Conservation (phyloP, 2,113 vertebrate genomes). For the Oncorhynchus nerka region DNA sequence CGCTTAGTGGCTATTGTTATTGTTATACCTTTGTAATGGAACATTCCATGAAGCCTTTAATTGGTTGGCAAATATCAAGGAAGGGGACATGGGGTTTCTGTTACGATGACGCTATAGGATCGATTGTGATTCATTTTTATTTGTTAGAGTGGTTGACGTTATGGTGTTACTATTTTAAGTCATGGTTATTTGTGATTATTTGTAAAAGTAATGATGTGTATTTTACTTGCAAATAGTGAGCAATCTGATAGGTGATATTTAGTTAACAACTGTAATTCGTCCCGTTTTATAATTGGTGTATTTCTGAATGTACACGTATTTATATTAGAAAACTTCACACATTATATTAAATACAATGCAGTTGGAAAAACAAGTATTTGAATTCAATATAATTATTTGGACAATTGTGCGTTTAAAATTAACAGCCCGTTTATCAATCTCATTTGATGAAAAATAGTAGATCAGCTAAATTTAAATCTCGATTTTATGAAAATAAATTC, state of each 20-base stretch:
- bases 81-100: not conserved
- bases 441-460: too few relatives aligned
- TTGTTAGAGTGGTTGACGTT: not conserved
- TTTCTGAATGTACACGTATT: not conserved
- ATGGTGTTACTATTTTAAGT: not conserved
- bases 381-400: too few relatives aligned
- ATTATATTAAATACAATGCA: too few relatives aligned
- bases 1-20: slow-evolving; percentile 81
- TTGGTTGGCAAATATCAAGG: slow-evolving; percentile 36
- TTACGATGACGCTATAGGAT: not conserved
- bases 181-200: not conserved
- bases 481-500: too few relatives aligned
- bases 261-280: not conserved
- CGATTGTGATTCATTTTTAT: not conserved
- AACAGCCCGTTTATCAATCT: too few relatives aligned
- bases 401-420: too few relatives aligned
- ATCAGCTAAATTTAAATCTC: too few relatives aligned
- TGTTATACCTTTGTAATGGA: slow-evolving; percentile 33
- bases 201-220: not conserved
- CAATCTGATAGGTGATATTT: not conserved
- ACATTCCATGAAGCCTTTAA: slow-evolving; percentile 75
- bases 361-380: too few relatives aligned
- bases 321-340: not conserved
- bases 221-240: not conserved
- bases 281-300: not conserved